Evolutionary conservation across 2,113 vertebrate genomes (phyloP).

Genomic region (Plestiodon gilberti): DNA sequence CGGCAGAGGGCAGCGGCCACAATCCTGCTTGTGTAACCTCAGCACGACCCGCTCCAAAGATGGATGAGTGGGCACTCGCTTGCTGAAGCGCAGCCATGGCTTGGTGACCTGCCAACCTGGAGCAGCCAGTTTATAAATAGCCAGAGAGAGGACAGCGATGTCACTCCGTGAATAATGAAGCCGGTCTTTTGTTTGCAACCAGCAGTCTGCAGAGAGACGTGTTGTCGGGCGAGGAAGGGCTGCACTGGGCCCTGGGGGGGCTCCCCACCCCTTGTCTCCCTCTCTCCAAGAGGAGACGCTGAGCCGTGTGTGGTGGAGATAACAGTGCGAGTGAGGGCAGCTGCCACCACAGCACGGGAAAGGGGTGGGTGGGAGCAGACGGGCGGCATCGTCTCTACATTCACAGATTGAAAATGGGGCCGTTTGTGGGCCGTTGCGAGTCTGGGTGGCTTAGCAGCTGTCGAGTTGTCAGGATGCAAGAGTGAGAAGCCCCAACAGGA

Average conservation of each 20-base stretch:
- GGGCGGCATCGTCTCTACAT: slow-evolving; percentile 46
- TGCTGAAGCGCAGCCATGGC: not conserved
- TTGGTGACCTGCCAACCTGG: slow-evolving; percentile 40
- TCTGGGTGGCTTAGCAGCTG: slow-evolving; percentile 36
- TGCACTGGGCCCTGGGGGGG: accelerated
- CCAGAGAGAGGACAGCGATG: slow-evolving; percentile 3
- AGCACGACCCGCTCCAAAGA: not conserved
- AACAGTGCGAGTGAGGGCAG: slow-evolving; percentile 52
- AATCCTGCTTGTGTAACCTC: not conserved
- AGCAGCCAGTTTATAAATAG: slow-evolving; percentile 26
- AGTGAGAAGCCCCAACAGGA: slow-evolving; percentile 24
- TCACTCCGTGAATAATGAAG: not conserved
- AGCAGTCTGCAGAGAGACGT: not conserved
- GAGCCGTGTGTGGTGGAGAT: not conserved
- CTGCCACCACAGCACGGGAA: slow-evolving; percentile 53
- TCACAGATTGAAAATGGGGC: slow-evolving; percentile 57
- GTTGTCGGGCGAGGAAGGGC: not conserved
- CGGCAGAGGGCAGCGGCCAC: not conserved
- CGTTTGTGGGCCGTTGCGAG: slow-evolving; percentile 23
- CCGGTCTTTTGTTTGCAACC: not conserved
- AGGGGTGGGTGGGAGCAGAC: slow-evolving; percentile 30
- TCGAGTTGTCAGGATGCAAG: slow-evolving; percentile 25
- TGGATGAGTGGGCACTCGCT: not conserved
- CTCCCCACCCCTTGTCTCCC: accelerated
- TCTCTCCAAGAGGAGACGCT: accelerated